Conservation (phyloP, 2,113 vertebrate genomes). For the Microtus pennsylvanicus region DNA sequence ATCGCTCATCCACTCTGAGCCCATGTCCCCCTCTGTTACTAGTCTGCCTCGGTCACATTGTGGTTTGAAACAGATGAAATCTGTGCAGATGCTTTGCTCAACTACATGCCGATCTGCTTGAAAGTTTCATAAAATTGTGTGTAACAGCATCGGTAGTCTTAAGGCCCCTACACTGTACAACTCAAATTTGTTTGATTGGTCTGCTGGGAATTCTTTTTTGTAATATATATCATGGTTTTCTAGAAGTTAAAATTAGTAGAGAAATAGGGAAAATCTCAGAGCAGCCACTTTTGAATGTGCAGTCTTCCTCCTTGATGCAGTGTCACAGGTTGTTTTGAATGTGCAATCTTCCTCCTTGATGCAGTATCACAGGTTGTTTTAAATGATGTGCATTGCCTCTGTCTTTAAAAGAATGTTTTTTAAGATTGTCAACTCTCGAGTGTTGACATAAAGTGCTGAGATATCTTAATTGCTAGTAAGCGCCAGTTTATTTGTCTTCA, state of each 20-base stretch:
- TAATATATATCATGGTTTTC: background rate
- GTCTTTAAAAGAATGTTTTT: background rate
- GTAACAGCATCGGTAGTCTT: background rate
- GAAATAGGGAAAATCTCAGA: background rate
- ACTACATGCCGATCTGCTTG: background rate
- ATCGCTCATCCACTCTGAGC: background rate
- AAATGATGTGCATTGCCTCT: background rate
- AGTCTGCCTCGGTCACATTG: background rate
- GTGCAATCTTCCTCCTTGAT: background rate
- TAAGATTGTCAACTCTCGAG: background rate
- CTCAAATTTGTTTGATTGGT: background rate
- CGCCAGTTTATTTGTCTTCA: constrained; percentile 13
- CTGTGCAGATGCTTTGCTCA: background rate
- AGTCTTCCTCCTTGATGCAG: background rate
- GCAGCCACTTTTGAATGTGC: background rate
- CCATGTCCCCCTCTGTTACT: background rate
- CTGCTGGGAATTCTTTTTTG: background rate
- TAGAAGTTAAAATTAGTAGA: background rate
- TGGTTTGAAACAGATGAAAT: background rate
- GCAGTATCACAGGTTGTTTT: background rate
- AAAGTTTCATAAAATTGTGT: background rate
- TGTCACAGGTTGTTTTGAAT: background rate
- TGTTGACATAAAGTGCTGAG: background rate
- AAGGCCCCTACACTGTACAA: background rate
- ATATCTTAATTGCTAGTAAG: background rate